These are phyloP conservation scores for Philopotamus ludificatus DNA, from an alignment of 1,140 invertebrate species.

Conservation along the genomic window DNA sequence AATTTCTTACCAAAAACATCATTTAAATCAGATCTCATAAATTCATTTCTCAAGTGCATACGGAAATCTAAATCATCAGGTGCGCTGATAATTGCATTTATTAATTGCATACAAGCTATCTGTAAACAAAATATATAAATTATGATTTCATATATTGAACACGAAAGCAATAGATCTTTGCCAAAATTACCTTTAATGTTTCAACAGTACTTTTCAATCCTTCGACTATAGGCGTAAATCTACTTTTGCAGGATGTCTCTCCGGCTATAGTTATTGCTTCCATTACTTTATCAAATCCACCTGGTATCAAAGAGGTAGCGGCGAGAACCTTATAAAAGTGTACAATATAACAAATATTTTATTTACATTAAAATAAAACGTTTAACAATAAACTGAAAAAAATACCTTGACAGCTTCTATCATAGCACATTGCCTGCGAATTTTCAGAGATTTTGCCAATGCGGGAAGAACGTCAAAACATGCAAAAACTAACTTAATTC, in stretches of 20 bases:
- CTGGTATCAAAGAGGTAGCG: slow-evolving; percentile 79
- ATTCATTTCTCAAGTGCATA: slow-evolving; percentile 91
- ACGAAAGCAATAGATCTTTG: too few species aligned
- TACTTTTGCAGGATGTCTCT: slow-evolving; percentile 72
- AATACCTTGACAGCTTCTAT: slow-evolving; percentile 79
- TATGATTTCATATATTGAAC: too few species aligned
- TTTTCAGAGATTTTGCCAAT: slow-evolving; percentile 83
- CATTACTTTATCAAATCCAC: slow-evolving; percentile 88
- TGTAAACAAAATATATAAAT: slow-evolving; percentile 43
- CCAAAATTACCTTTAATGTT: slow-evolving; percentile 67
- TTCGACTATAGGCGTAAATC: slow-evolving; percentile 86
- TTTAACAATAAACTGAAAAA: slow-evolving; percentile 45
- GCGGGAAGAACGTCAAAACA: slow-evolving; percentile 82
- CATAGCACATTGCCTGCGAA: slow-evolving; percentile 79
- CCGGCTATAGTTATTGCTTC: slow-evolving; percentile 90
- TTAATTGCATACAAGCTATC: slow-evolving; percentile 84
- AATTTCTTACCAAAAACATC: slow-evolving; percentile 70
- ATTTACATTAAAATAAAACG: not conserved
- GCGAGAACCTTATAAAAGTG: slow-evolving; percentile 64
- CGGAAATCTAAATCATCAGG: slow-evolving; percentile 93
- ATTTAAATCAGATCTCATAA: slow-evolving; percentile 87
- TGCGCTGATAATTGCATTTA: slow-evolving; percentile 88
- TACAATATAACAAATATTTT: not conserved
- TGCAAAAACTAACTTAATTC: slow-evolving; percentile 80
- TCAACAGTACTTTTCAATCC: slow-evolving; percentile 75